These are phyloP conservation scores for Phasianus colchicus DNA, from an alignment of 2,113 vertebrate genomes.

Conservation along the genomic window DNA sequence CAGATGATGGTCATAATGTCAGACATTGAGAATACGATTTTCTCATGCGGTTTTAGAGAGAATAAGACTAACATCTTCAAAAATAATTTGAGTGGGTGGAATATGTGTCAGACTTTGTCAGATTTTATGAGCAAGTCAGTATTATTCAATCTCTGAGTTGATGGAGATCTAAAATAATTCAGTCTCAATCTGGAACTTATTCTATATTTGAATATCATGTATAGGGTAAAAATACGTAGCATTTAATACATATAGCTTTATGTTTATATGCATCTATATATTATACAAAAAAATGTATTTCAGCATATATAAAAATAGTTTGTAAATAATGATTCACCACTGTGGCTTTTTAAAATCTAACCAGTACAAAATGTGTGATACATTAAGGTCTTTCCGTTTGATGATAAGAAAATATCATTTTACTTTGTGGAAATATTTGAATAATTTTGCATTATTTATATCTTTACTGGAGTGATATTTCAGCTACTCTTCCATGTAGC, in stretches of 20 bases:
- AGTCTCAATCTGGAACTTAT: not conserved
- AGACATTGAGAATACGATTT: not conserved
- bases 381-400: not conserved
- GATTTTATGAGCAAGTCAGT: not conserved
- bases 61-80: not conserved
- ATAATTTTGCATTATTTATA: not conserved
- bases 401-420: not conserved
- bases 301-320: not conserved
- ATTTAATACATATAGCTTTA: not conserved
- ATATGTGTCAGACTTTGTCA: conserved; percentile 2
- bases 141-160: not conserved
- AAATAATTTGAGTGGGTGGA: not conserved
- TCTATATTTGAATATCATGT: conserved; percentile 14
- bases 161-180: not conserved
- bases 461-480: not conserved
- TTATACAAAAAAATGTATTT: not conserved
- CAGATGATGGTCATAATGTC: not conserved
- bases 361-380: not conserved
- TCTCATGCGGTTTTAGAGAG: not conserved
- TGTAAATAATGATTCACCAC: not conserved
- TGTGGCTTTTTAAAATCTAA: not conserved
- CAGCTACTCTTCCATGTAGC: not conserved
- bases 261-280: not conserved
- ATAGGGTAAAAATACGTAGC: not conserved
- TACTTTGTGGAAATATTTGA: not conserved